Evolutionary conservation across 1,140 invertebrate species (phyloP).

Genomic region (Drosophila rufa): DNA sequence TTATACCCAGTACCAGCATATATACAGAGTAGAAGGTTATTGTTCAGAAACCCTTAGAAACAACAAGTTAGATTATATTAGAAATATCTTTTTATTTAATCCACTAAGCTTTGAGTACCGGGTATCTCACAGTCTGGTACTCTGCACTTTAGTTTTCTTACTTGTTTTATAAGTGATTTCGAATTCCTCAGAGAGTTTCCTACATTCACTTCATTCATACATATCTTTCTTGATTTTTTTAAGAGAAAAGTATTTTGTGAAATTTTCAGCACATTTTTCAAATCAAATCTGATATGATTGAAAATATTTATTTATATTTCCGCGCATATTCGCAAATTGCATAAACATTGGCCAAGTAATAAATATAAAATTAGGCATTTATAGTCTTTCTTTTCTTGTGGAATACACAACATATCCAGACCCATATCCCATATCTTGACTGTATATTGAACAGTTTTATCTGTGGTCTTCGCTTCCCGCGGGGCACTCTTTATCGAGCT

Average conservation of each 20-base stretch:
- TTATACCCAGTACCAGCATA: no score
- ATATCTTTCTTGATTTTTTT: no score
- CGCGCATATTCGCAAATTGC: background rate
- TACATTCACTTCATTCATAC: no score
- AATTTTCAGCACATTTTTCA: background rate
- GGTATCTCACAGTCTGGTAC: background rate
- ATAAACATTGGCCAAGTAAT: conserved; percentile 7
- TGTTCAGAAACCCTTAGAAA: no score
- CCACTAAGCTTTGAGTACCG: no score
- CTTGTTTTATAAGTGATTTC: no score
- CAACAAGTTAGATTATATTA: no score
- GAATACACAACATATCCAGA: background rate
- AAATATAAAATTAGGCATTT: background rate
- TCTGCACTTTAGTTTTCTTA: background rate
- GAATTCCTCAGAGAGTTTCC: background rate
- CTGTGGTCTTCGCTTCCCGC: conserved; percentile 39
- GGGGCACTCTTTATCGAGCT: conserved; percentile 24
- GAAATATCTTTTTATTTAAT: background rate
- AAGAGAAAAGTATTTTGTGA: background rate
- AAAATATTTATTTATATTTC: conserved; percentile 8
- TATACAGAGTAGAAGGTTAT: no score
- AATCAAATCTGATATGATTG: background rate
- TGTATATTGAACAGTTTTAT: conserved; percentile 39
- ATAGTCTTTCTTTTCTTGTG: no score
- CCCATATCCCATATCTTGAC: conserved; percentile 17